Conservation (phyloP, 2,113 vertebrate genomes). For the Taxidea taxus region DNA sequence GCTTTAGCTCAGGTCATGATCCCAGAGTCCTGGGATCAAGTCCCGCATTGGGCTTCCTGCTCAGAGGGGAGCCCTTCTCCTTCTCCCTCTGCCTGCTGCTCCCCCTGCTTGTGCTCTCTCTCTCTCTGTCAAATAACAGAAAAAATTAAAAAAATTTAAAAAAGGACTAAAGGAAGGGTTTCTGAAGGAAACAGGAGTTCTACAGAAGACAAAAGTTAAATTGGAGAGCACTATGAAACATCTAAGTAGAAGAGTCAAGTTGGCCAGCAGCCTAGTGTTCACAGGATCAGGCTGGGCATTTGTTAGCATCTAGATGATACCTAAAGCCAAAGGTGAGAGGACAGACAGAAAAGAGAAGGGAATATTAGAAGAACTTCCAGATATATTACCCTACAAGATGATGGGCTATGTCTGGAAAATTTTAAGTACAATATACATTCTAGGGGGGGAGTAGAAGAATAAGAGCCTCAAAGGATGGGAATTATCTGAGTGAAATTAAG, state of each 20-base stretch:
- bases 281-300: constrained; percentile 47
- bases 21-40: too few relatives aligned
- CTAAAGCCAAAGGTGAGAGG: constrained; percentile 51
- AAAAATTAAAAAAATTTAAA: not conserved
- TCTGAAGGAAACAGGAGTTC: not conserved
- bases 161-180: not conserved
- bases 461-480: not conserved
- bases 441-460: not conserved
- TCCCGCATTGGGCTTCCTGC: too few relatives aligned
- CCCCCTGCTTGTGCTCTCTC: too few relatives aligned
- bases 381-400: not conserved
- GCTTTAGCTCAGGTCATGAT: too few relatives aligned
- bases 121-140: not conserved
- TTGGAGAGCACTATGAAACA: constrained; percentile 32
- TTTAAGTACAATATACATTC: not conserved
- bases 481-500: not conserved
- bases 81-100: too few relatives aligned
- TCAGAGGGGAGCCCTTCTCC: too few relatives aligned
- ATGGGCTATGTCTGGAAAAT: not conserved
- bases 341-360: not conserved
- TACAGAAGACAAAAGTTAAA: constrained; percentile 22
- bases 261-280: constrained; percentile 48
- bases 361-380: constrained; percentile 18
- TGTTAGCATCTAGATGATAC: constrained; percentile 62
- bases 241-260: constrained; percentile 56